Percentiles rank a stretch among this genome's conserved stretches.
These are phyloP conservation scores for Laticauda laticaudata DNA, from an alignment of 2,113 vertebrate genomes.

Conservation along the genomic window DNA sequence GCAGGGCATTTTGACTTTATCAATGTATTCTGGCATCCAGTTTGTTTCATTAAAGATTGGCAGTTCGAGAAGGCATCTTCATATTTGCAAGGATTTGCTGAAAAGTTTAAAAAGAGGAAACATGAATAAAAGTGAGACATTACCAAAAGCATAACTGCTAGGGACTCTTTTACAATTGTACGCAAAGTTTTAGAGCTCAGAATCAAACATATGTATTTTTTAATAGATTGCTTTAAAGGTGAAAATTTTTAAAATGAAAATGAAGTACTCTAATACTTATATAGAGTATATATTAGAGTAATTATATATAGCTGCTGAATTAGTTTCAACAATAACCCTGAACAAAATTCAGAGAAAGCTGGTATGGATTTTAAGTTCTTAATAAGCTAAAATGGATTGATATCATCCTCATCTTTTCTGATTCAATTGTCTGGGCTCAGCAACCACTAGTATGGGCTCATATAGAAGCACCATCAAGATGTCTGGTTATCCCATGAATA, in stretches of 20 bases:
- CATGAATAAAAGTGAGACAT: neutral
- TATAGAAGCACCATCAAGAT: neutral
- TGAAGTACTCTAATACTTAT: neutral
- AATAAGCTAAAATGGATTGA: neutral
- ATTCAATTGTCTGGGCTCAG: neutral
- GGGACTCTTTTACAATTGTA: neutral
- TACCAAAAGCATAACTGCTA: rapidly evolving
- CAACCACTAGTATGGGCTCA: neutral
- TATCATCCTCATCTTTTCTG: neutral
- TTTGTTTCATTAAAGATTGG: neutral
- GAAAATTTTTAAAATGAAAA: neutral
- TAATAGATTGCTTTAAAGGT: neutral
- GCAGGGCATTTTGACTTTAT: rapidly evolving
- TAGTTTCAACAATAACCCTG: neutral
- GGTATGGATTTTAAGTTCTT: neutral
- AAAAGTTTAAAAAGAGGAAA: slow-evolving; percentile 34
- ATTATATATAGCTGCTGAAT: neutral
- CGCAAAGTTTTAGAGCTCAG: neutral
- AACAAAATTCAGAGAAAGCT: neutral
- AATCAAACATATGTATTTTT: neutral
- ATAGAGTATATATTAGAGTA: neutral
- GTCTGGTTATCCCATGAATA: neutral
- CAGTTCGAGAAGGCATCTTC: slow-evolving; percentile 32
- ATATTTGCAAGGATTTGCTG: slow-evolving; percentile 58
- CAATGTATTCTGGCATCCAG: rapidly evolving